Evolutionary conservation across 2,888 invertebrate species (phyloP).

Genomic region (Bursaphelenchus okinawaensis): DNA sequence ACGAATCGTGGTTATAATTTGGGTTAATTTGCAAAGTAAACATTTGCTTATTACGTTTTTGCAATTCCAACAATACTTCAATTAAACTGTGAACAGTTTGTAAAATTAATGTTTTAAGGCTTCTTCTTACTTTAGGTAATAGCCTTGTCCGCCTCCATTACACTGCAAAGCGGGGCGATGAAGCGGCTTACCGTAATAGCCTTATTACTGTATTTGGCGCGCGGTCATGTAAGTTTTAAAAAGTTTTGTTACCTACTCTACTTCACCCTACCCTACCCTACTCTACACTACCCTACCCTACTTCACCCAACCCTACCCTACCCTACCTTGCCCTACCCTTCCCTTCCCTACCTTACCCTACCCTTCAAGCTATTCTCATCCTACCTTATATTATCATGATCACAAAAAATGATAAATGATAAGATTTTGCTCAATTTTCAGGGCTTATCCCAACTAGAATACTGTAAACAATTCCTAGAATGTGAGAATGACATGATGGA

Average conservation of each 20-base stretch:
- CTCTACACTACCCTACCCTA: too few species aligned
- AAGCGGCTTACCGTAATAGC: neutral
- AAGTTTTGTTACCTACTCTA: too few species aligned
- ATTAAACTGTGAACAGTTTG: too few species aligned
- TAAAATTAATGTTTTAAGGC: too few species aligned
- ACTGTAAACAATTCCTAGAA: slow-evolving; percentile 19
- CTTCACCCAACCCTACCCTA: too few species aligned
- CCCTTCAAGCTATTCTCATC: too few species aligned
- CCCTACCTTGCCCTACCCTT: too few species aligned
- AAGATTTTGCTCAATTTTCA: neutral
- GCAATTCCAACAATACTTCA: neutral
- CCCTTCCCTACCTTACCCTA: too few species aligned
- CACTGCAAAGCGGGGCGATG: neutral
- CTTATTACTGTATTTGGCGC: neutral
- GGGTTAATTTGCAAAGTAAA: neutral
- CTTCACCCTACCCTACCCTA: too few species aligned
- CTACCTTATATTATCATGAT: too few species aligned
- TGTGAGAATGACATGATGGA: slow-evolving; percentile 32
- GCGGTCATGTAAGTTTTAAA: neutral
- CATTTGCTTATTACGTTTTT: neutral
- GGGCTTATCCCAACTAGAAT: neutral
- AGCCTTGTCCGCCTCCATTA: too few species aligned
- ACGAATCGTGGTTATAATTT: neutral
- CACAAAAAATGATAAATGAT: too few species aligned
- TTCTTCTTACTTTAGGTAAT: neutral